Evolutionary conservation across 2,888 invertebrate genomes (phyloP).

Genomic region (Ectropis crepuscularia): DNA sequence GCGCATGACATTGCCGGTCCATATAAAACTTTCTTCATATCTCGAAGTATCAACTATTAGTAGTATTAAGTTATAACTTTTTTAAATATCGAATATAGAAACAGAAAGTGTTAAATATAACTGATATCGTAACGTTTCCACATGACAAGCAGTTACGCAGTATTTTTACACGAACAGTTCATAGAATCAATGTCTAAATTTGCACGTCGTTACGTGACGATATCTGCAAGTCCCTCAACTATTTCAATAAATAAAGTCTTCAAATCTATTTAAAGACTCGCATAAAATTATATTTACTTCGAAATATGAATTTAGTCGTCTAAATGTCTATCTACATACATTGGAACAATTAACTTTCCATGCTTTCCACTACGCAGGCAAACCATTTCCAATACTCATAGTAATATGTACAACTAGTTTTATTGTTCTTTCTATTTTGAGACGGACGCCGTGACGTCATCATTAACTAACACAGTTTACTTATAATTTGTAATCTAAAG

Average conservation of each 20-base stretch:
- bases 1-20: too few relatives aligned
- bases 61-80: too few relatives aligned
- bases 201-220: too few relatives aligned
- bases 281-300: neutral
- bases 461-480: constrained; percentile 15
- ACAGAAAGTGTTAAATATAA: too few relatives aligned
- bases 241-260: neutral
- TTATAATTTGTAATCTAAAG: constrained; percentile 28
- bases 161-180: too few relatives aligned
- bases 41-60: too few relatives aligned
- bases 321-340: constrained; percentile 8
- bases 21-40: too few relatives aligned
- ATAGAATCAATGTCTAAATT: too few relatives aligned
- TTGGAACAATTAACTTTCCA: constrained; percentile 33
- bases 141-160: too few relatives aligned
- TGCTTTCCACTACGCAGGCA: constrained; percentile 56
- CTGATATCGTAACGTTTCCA: too few relatives aligned
- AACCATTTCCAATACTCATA: constrained; percentile 35
- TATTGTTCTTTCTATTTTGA: neutral
- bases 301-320: constrained; percentile 14
- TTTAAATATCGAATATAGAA: too few relatives aligned
- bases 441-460: neutral
- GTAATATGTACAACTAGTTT: constrained; percentile 30
- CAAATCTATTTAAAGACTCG: neutral
- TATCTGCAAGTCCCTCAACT: too few relatives aligned